Evolutionary conservation across 2,888 invertebrate species (phyloP).

Genomic region (Lasioglossum oenotherae): DNA sequence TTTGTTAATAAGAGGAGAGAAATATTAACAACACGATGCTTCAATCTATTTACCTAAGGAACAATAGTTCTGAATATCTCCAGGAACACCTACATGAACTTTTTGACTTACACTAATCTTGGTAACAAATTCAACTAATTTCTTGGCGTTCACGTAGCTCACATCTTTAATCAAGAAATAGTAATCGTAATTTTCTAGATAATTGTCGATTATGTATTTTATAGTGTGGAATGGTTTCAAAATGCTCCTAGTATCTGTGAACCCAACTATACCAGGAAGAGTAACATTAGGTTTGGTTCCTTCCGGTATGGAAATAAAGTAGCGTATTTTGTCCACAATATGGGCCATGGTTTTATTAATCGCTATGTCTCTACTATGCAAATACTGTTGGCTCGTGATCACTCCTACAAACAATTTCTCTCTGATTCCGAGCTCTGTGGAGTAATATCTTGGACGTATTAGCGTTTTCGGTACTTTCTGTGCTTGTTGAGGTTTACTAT

Average conservation of each 20-base stretch:
- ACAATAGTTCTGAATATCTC: conserved; percentile 88
- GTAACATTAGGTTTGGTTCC: conserved; percentile 85
- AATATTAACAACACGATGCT: background rate
- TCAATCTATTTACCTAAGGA: conserved; percentile 86
- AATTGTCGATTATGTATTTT: conserved; percentile 95
- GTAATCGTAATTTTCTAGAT: conserved; percentile 95
- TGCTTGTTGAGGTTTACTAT: conserved; percentile 84
- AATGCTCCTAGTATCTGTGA: conserved; percentile 91
- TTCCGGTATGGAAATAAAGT: conserved; percentile 88
- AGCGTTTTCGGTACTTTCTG: conserved; percentile 87
- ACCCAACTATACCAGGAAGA: conserved; percentile 92
- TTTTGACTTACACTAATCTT: conserved; percentile 94
- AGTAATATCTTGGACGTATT: conserved; percentile 95
- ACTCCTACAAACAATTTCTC: conserved; percentile 95
- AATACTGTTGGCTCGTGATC: conserved; percentile 90
- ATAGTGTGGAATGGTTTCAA: conserved; percentile 94
- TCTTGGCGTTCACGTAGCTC: conserved; percentile 93
- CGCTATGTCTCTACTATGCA: conserved; percentile 90
- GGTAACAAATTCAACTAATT: conserved; percentile 89
- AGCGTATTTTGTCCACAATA: conserved; percentile 92
- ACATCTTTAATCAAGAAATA: conserved; percentile 95
- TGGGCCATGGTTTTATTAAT: conserved; percentile 95
- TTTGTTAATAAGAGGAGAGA: background rate
- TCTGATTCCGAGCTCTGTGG: conserved; percentile 96
- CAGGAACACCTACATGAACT: conserved; percentile 91